Evolutionary conservation across 2,888 invertebrate genomes (phyloP), one percentile per base, ranked within the genome.

Genomic region (Schizotus pectinicornis): DNA sequence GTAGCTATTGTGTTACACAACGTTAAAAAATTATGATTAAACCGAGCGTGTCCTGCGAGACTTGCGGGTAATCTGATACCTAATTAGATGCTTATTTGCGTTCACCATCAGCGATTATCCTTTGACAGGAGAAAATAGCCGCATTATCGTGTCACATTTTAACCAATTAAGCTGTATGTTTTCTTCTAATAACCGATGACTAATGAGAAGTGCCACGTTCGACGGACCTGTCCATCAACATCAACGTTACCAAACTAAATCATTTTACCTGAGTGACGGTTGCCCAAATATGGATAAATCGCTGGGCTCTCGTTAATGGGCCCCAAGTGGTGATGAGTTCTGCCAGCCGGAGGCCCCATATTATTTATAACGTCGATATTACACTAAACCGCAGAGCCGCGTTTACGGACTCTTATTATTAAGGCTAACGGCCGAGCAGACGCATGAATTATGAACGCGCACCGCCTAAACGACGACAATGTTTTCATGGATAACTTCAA

Each of bases 151-250:
- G 53, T 51, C 49, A 57, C 51, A 47, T 48, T 58, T 47, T 52
- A 39, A 37, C 67, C 70, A 69, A 70, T 72, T 72, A 70, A 70
- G 67, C 59, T 57, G 65, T 65, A 61, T 64, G 61, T 63, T 58
- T 61, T 67, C 62, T 65, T 64, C 67, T 69, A 69, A 72, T 68
- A 64, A 65, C 56, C 62, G 59, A 62, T 63, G 69, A 68, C 69
- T 72, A 69, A 72, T 69, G 68, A 67, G 67, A 63, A 59, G 59
- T 61, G 68, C 57, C 62, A 37, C 47, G 56, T 37, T 59, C 42
- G 56, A 50, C 35, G 47, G 37, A 43, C 43, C 41, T 54, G 59
- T 59, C 59, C 59, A 45, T 59, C 54, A 54, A 45, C 59, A 59
- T 53, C 59, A 59, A 38, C 47, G 46, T 46, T 43, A 49, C 38